Evolutionary conservation across 2,797 vertebrate species (phyloP), one percentile per base, ranked within the genome.

Genomic region (Gymnodraco acuticeps): DNA sequence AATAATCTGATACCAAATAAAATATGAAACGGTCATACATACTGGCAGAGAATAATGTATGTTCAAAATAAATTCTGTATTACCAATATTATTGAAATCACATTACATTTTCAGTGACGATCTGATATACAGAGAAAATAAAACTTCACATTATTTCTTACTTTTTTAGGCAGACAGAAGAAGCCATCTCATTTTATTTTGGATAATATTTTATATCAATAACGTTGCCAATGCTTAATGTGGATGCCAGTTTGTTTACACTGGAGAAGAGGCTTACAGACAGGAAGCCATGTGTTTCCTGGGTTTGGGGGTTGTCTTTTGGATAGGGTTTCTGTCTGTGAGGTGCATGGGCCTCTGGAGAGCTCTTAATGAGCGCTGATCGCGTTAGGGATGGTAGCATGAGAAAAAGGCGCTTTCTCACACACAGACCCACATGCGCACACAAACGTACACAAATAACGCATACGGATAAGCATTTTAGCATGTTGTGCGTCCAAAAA

Each of bases 311-410:
- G 81, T 83, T 88, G 87, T 88, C 66, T 83, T 86, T 90, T 89
- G 85, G 87, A 89, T 73, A 67, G 73, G 63, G 72, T 83, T 89
- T 81, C 75, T 80, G 79, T 88, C 78, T 91, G 87, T 80, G 83
- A 73, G 85, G 80, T 83, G 82, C 84, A 73, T 42, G 67, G 81
- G 84, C 86, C 33, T 89, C 87, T 84, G 66, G 82, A 90, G 83
- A 89, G 84, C 87, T 89, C 76, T 82, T 92, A 93, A 92, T 93
- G 80, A 92, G 81, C 20, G 70, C 81, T 93, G 90, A 92, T 92
- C 85, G 70, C 46, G 80, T 92, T 85, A 89, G 86, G 61, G 65
- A 78, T 81, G 81, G 80, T 65, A 73, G 83, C 74, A 38, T 66
- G 69, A 81, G 64, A 68, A 83, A 84, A 78, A 51, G 14, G 23